Base-by-base conservation (phyloP, 2,888 invertebrate genomes). In the Clusia tigrina region DNA sequence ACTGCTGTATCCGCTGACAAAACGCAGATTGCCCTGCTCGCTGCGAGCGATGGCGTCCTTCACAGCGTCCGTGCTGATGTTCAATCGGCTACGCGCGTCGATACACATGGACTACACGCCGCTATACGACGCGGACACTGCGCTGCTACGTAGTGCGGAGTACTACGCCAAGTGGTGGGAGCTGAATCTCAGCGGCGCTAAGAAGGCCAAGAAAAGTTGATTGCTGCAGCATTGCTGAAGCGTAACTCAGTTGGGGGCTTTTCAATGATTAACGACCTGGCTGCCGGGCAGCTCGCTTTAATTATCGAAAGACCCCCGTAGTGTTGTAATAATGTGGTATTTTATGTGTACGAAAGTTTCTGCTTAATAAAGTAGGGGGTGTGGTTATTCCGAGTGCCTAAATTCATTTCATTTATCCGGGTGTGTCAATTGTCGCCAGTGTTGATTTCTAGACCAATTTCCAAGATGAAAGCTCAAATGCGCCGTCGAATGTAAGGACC, bases 11-110 rank as follows among this genome's bases (percentile, higher is more conserved):
- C 80, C 81, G 2, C 70, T 79, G 2, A 79, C 76, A 24, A 73
- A 79, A 26, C 76, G 74, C 37, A 81, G 78, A 22, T 54, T 85
- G 18, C 74, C 80, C 38, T 77, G 78, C 69, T 83, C 85, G 1
- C 83, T 84, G 6, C 78, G 85, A 2, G 81, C 82, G 26, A 72
- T 85, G n/a, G 80, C 86, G n/a, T 83, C 85, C 6, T 86, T 83
- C 67, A 81, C 85, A n/a, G 83, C 87, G 57, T 88, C 87, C 20
- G 85, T 87, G 62, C 76, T 88, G 53, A 85, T 87, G 75, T 89
- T 87, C 74, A 88, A 86, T 71, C 84, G 88, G 3, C 80, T 86
- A 37, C 86, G 88, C 68, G 88, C 89, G 3, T 86, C 85, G 23
- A 85, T 87, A 54, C 82, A 84, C 69, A 77, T 83, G 73, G 83